These are phyloP conservation scores for Trissolcus japonicus DNA, from an alignment of 2,888 invertebrate species.

Conservation along the genomic window DNA sequence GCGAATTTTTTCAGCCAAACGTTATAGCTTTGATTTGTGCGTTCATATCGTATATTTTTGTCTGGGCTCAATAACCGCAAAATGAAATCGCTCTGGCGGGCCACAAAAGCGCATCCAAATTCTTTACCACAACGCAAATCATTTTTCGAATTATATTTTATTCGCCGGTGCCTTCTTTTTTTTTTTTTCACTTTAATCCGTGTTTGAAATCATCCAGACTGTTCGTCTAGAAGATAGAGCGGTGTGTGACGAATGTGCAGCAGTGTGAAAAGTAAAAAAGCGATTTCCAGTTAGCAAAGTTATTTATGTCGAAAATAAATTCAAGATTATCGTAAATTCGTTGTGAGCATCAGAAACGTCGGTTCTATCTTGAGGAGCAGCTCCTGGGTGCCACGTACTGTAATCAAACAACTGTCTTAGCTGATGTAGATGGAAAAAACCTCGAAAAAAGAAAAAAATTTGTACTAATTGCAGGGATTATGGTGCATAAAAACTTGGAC, in stretches of 20 bases:
- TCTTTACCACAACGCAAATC: no score
- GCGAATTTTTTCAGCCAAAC: no score
- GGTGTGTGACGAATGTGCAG: not conserved
- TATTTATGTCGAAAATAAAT: slow-evolving; percentile 7
- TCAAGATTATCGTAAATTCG: slow-evolving; percentile 21
- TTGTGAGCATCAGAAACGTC: not conserved
- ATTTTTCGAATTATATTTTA: no score
- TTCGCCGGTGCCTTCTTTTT: no score
- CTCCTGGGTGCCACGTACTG: not conserved
- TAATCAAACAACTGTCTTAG: slow-evolving; percentile 1
- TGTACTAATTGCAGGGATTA: not conserved
- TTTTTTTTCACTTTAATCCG: no score
- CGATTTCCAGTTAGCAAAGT: not conserved
- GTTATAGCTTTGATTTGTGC: no score
- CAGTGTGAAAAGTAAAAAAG: slow-evolving; percentile 2
- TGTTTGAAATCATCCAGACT: no score
- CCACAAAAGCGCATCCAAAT: no score
- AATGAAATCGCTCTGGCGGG: no score
- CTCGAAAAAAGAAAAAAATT: not conserved
- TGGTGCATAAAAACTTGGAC: not conserved
- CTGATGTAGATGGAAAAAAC: not conserved
- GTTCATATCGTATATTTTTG: no score
- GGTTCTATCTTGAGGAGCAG: slow-evolving; percentile 1
- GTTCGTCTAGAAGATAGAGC: not conserved
- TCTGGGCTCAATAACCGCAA: no score